Evolutionary conservation across 1,140 invertebrate genomes (phyloP), one percentile per base, ranked within the genome.

Genomic region (Pectinophora gossypiella): DNA sequence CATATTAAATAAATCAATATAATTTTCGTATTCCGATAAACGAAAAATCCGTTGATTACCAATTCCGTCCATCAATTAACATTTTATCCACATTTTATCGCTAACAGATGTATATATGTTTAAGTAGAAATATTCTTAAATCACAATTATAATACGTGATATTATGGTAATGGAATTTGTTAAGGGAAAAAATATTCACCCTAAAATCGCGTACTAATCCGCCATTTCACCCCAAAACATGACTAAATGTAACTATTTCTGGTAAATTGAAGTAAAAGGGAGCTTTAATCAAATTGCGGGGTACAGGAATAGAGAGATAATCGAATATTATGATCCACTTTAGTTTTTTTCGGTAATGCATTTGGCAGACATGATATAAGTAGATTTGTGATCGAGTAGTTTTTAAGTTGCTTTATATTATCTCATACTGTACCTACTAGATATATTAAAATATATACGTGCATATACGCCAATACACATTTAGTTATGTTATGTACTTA

Each of bases 181-280:
- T 19, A 44, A 51, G 49, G 46, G 46, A 56, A 54, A 67, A 72
- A 76, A 74, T 74, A 78, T 76, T 69, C 73, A 74, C 75, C 77
- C 77, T 53, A 58, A 57, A 59, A 45, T 56, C 19, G 36, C 10
- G 27, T 45, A 59, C 35, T 69, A 72, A 79, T 76, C 69, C 65
- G 58, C 57, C 69, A 48, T 76, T 73, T 76, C 60, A 21, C 70
- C 75, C 64, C 64, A 66, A 61, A 71, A 78, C 62, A 56, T 62
- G 66, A 71, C 66, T 72, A 73, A 76, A 73, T 58, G 61, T 60
- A 70, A 72, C 73, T 74, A 73, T 75, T 77, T 68, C 59, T 62
- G 58, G 57, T 68, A 70, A 68, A 71, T 71, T 61, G 59, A 46
- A 65, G 62, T 62, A 59, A 64, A 62, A 70, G 68, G 69, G 70